These are phyloP conservation scores for Amphimedon queenslandica DNA, from an alignment of 37 sponge, comb jelly and placozoan genomes.

Conservation along the genomic window DNA sequence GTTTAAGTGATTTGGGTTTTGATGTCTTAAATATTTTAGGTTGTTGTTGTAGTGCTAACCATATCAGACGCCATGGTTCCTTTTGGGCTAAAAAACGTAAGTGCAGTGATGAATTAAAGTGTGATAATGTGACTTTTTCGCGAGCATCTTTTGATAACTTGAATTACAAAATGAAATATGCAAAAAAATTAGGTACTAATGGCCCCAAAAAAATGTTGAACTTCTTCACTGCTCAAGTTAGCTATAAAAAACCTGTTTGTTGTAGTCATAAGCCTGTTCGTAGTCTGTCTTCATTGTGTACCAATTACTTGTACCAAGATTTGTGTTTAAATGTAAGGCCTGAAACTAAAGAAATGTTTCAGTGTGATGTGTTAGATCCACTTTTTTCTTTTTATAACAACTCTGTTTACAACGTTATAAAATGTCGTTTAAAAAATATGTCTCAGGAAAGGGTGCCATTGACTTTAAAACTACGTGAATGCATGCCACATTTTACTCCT, in stretches of 20 bases:
- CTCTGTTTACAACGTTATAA: neutral
- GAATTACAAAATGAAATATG: slow-evolving; percentile 8
- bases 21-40: slow-evolving; percentile 4
- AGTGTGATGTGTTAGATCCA: neutral
- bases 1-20: neutral
- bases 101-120: neutral
- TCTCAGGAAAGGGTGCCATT: neutral
- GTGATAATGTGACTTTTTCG: neutral
- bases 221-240: slow-evolving; percentile 1
- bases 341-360: neutral
- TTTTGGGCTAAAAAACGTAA: neutral
- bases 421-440: neutral
- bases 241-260: too few relatives aligned
- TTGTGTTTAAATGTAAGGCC: neutral
- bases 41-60: neutral
- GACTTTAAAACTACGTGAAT: neutral
- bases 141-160: slow-evolving; percentile 14
- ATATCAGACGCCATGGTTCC: slow-evolving; percentile 6
- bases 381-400: neutral
- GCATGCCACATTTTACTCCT: slow-evolving; percentile 10
- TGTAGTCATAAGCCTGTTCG: too few relatives aligned
- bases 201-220: neutral
- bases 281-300: neutral
- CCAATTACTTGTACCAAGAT: neutral
- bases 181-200: slow-evolving; percentile 1